phyloP scores from a whole-genome alignment of 1,140 invertebrate species.

The Rhagoletis pomonella region DNA sequence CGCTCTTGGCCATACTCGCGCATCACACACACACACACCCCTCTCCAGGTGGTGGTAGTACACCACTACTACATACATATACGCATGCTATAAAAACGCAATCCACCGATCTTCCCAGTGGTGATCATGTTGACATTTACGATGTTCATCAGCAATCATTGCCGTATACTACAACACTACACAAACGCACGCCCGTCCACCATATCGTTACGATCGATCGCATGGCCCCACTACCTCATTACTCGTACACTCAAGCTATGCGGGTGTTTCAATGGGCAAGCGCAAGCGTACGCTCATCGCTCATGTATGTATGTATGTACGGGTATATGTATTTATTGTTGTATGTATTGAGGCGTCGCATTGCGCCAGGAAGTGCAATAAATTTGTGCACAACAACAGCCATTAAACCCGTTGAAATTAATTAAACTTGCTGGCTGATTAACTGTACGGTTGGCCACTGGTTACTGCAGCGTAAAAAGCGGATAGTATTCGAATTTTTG shows the following conservation, averaged over 20 bases:
- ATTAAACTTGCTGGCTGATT: slow-evolving; percentile 16
- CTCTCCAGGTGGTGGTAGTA: neutral
- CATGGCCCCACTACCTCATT: neutral
- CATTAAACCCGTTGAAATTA: slow-evolving; percentile 26
- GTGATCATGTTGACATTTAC: slow-evolving; percentile 19
- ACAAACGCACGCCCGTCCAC: neutral
- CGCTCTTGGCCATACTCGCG: neutral
- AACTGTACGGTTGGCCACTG: slow-evolving; percentile 12
- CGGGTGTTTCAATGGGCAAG: neutral
- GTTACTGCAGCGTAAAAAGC: neutral
- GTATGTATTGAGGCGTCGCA: neutral
- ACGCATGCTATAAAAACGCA: neutral
- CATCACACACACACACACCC: neutral
- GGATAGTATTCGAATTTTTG: neutral
- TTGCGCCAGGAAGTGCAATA: slow-evolving; percentile 44
- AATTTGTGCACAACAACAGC: slow-evolving; percentile 18
- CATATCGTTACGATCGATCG: slow-evolving; percentile 31
- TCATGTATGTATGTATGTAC: neutral
- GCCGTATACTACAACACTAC: too few relatives aligned
- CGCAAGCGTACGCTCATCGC: neutral
- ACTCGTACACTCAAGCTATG: neutral
- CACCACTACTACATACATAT: neutral
- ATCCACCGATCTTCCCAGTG: neutral
- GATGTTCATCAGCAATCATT: neutral
- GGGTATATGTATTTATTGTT: neutral